Evolutionary conservation across 2,113 vertebrate species (phyloP).

Genomic region (Macaca fascicularis): DNA sequence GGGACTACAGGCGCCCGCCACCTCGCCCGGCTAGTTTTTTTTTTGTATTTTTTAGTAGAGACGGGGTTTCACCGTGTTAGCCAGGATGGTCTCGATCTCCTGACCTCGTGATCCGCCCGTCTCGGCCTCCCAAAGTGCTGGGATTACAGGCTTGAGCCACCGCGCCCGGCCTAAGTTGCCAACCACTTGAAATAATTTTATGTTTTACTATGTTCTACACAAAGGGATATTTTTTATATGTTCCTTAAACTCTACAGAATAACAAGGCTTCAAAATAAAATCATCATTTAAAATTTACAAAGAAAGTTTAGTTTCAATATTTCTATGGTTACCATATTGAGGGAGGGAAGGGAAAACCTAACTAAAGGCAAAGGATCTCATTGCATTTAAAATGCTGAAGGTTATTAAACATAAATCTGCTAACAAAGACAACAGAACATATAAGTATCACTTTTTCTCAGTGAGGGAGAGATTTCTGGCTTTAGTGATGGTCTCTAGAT

Average conservation of each 20-base stretch:
- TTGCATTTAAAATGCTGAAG: not conserved
- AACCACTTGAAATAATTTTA: slow-evolving; percentile 33
- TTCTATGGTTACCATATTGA: slow-evolving; percentile 33
- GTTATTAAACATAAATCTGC: not conserved
- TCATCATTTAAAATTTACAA: slow-evolving; percentile 45
- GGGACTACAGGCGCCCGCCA: no score
- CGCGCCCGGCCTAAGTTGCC: not conserved
- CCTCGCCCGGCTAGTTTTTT: no score
- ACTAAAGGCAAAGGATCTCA: not conserved
- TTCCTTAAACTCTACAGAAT: not conserved
- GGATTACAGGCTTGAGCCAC: no score
- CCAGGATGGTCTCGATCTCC: no score
- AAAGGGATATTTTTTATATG: slow-evolving; percentile 31
- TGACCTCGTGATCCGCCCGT: no score
- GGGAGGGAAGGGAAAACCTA: not conserved
- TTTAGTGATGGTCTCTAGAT: not conserved
- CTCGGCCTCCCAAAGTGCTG: no score
- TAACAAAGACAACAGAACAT: not conserved
- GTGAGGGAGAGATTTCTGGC: not conserved
- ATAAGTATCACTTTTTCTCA: not conserved
- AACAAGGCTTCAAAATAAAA: slow-evolving; percentile 51
- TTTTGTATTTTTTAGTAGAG: no score
- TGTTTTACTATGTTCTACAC: slow-evolving; percentile 22
- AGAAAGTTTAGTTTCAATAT: slow-evolving; percentile 52
- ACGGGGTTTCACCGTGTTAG: no score